A percentile compares a stretch with the other conserved stretches of the same genome.
These are phyloP conservation scores for Amphipyra tragopoginis DNA, from an alignment of 2,888 invertebrate species.

Conservation along the genomic window DNA sequence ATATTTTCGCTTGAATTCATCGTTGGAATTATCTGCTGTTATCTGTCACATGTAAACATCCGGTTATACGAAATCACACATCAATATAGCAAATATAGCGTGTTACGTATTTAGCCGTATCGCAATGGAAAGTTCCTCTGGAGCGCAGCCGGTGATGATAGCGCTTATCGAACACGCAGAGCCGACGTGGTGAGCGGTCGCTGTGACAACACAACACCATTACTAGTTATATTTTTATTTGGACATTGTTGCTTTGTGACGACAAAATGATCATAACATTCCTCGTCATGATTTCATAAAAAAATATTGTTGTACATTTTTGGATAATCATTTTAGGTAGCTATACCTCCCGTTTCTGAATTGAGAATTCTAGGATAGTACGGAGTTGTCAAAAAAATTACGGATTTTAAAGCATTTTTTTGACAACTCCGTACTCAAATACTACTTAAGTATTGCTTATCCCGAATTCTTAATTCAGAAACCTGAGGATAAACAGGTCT, in stretches of 20 bases:
- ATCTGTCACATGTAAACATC: conserved; percentile 67
- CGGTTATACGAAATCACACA: conserved; percentile 65
- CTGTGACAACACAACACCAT: conserved; percentile 61
- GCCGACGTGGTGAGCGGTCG: conserved; percentile 61
- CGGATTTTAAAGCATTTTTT: too few relatives aligned
- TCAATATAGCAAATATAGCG: conserved; percentile 57
- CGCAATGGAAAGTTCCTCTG: conserved; percentile 75
- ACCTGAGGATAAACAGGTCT: too few relatives aligned
- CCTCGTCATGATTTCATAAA: conserved; percentile 6
- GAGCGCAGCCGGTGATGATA: conserved; percentile 67
- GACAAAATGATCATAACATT: conserved; percentile 12
- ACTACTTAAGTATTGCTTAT: too few relatives aligned
- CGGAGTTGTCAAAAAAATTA: too few relatives aligned
- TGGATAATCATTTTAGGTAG: neutral
- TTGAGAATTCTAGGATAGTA: too few relatives aligned
- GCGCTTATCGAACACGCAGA: conserved; percentile 71
- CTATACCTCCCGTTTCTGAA: too few relatives aligned
- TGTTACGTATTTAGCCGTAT: conserved; percentile 62
- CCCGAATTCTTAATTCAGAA: too few relatives aligned
- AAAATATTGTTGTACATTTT: neutral
- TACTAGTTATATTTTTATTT: conserved; percentile 55
- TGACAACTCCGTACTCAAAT: too few relatives aligned
- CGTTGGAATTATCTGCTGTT: conserved; percentile 49
- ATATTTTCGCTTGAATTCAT: conserved; percentile 29
- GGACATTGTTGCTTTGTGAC: conserved; percentile 33